A percentile compares a stretch with the other conserved stretches of the same genome.
Evolutionary conservation across 2,113 vertebrate species (phyloP).

Genomic region (Nerophis lumbriciformis): DNA sequence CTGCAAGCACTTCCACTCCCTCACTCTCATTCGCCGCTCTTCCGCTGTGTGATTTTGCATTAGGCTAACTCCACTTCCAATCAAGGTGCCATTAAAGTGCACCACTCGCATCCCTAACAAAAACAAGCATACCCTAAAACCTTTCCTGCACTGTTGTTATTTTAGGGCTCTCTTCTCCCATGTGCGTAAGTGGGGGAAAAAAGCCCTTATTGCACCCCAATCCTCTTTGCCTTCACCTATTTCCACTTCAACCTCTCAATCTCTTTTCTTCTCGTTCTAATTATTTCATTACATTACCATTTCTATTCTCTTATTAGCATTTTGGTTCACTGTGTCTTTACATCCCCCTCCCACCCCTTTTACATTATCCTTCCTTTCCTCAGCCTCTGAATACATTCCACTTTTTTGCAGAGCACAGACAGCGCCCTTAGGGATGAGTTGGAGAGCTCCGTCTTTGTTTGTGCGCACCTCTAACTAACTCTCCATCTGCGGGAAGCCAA

Average conservation of each 20-base stretch:
- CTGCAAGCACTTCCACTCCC: conserved; percentile 35
- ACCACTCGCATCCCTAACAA: conserved; percentile 50
- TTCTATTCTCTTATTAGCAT: conserved; percentile 64
- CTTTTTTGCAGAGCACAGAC: conserved; percentile 53
- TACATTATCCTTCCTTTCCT: conserved; percentile 31
- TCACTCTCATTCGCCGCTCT: conserved; percentile 19
- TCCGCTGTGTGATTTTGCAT: conserved; percentile 32
- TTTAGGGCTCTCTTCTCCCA: too few species aligned
- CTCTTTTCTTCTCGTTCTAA: conserved; percentile 60
- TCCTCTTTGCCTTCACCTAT: conserved; percentile 50
- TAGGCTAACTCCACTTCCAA: conserved; percentile 49
- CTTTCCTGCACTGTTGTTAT: neutral
- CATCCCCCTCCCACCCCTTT: conserved; percentile 1
- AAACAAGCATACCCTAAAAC: conserved; percentile 44
- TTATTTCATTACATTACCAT: conserved; percentile 69
- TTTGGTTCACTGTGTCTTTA: conserved; percentile 31
- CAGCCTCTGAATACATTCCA: conserved; percentile 48
- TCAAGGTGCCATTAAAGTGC: conserved; percentile 58
- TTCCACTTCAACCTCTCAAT: conserved; percentile 51
- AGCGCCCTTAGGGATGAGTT: conserved; percentile 60
- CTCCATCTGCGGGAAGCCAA: conserved; percentile 64
- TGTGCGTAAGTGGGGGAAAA: too few species aligned
- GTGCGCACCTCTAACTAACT: conserved; percentile 67
- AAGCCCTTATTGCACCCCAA: conserved; percentile 1
- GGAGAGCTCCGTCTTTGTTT: conserved; percentile 67